phyloP scores from a whole-genome alignment of 2,797 vertebrate genomes.

The Cyclopterus lumpus region DNA sequence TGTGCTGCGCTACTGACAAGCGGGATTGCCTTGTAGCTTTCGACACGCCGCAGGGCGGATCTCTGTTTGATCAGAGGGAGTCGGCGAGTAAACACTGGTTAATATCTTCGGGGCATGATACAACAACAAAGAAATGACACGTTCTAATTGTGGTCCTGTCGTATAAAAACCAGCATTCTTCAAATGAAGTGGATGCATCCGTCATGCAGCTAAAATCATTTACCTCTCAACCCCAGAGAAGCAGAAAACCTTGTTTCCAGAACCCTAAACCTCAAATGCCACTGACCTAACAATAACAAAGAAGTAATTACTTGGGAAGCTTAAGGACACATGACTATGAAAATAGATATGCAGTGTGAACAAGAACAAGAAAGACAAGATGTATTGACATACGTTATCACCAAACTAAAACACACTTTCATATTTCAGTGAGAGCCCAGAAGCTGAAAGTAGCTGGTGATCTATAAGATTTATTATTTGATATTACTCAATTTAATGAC shows the following conservation, averaged over 20 bases:
- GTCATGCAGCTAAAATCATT: too few species aligned
- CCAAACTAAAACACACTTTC: background rate
- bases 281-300: background rate
- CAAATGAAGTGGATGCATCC: background rate
- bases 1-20: constrained; percentile 21
- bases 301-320: background rate
- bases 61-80: constrained; percentile 29
- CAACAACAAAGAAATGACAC: background rate
- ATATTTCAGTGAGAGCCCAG: background rate
- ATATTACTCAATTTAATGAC: background rate
- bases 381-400: background rate
- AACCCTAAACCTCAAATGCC: background rate
- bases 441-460: background rate
- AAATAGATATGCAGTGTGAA: background rate
- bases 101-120: background rate
- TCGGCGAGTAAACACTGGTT: constrained; percentile 1
- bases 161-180: background rate
- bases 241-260: background rate
- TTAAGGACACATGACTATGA: background rate
- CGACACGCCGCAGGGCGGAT: constrained; percentile 15
- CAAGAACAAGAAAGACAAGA: background rate
- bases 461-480: background rate
- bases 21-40: background rate
- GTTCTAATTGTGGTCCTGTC: constrained; percentile 5
- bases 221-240: background rate